Conservation (phyloP, 2,888 invertebrate genomes). For the Clostera curtula region DNA sequence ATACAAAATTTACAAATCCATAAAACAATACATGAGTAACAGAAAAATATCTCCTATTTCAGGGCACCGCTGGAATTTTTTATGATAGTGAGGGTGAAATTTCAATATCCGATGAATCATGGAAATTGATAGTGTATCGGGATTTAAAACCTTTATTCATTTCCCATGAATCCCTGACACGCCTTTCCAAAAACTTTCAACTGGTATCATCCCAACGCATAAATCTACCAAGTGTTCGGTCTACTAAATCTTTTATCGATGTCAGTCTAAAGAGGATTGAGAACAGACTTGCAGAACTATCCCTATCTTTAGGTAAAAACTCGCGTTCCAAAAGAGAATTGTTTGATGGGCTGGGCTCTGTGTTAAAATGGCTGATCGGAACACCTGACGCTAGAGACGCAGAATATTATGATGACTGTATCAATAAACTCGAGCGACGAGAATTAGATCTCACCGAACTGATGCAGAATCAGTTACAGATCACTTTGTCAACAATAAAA, state of each 20-base stretch:
- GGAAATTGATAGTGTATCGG: constrained; percentile 19
- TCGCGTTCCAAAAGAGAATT: constrained; percentile 20
- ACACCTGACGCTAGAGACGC: constrained; percentile 20
- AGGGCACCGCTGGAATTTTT: constrained; percentile 14
- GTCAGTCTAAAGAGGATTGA: constrained; percentile 17
- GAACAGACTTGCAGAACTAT: constrained; percentile 14
- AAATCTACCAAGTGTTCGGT: constrained; percentile 8
- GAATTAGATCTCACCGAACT: background rate
- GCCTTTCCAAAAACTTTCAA: constrained; percentile 12
- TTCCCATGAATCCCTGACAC: constrained; percentile 13
- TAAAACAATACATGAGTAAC: constrained; percentile 2
- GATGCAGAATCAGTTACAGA: background rate
- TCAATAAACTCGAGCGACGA: background rate
- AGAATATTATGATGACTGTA: background rate
- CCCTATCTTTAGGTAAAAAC: constrained; percentile 14
- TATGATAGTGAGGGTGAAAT: constrained; percentile 13
- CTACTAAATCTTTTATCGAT: constrained; percentile 14
- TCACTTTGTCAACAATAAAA: background rate
- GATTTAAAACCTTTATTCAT: constrained; percentile 18
- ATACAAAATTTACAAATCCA: constrained; percentile 6
- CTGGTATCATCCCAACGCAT: constrained; percentile 6
- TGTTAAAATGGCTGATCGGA: constrained; percentile 25
- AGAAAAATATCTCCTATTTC: constrained; percentile 7
- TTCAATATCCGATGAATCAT: constrained; percentile 12
- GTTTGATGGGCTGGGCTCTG: constrained; percentile 20